Conservation (phyloP, 2,888 invertebrate species). For the Branchellion lobata region DNA sequence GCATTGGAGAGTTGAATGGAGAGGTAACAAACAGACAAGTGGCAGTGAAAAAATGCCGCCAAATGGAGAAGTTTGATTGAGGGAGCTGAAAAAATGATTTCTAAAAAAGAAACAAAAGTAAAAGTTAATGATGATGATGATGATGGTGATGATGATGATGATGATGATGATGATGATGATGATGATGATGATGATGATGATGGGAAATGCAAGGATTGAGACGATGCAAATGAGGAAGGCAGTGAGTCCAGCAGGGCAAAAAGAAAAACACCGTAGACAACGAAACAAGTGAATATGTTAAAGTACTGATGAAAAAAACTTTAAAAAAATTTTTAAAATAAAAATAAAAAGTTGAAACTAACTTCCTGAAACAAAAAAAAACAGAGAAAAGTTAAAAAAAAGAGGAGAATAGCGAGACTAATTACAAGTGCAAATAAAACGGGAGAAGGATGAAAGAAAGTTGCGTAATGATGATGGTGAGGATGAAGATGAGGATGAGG, state of each 20-base stretch:
- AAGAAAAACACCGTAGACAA: not conserved
- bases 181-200: not conserved
- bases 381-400: too few relatives aligned
- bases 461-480: too few relatives aligned
- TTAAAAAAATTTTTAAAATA: too few relatives aligned
- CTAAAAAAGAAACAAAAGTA: not conserved
- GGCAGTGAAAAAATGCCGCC: too few relatives aligned
- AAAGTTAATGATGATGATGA: not conserved
- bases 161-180: constrained; percentile 39
- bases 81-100: not conserved
- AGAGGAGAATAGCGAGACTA: too few relatives aligned
- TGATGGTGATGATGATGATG: constrained; percentile 46
- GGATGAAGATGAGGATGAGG: too few relatives aligned
- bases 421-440: too few relatives aligned
- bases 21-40: too few relatives aligned
- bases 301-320: not conserved
- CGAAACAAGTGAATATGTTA: not conserved
- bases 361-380: too few relatives aligned
- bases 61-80: not conserved
- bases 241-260: not conserved
- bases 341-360: too few relatives aligned
- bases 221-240: not conserved
- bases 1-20: too few relatives aligned
- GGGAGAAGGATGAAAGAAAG: too few relatives aligned
- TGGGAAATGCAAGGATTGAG: not conserved